Evolutionary conservation across 2,113 vertebrate species (phyloP).

Genomic region (Malaclemys terrapin): DNA sequence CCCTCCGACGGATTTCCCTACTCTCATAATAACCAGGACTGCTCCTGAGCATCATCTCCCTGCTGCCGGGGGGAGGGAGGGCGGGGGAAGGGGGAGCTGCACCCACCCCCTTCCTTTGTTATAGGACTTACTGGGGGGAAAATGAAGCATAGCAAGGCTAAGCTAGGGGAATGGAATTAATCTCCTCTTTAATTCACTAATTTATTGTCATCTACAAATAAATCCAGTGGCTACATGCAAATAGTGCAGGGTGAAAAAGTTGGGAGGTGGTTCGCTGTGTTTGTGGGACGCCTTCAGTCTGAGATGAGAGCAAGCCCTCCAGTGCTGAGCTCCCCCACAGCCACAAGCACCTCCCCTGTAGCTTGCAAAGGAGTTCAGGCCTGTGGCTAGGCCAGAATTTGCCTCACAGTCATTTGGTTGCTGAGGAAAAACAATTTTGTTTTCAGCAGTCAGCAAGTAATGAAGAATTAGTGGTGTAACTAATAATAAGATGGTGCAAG

Average conservation of each 20-base stretch:
- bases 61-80: background rate
- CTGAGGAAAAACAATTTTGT: slow-evolving; percentile 42
- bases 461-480: background rate
- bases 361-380: background rate
- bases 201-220: slow-evolving; percentile 13
- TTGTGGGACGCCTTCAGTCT: slow-evolving; percentile 10
- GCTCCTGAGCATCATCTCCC: background rate
- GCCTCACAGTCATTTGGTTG: slow-evolving; percentile 32
- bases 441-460: slow-evolving; percentile 41
- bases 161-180: slow-evolving; percentile 18
- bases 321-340: background rate
- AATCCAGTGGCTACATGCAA: slow-evolving; percentile 48
- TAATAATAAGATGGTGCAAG: background rate
- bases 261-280: accelerated
- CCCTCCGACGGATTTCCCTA: slow-evolving; percentile 69
- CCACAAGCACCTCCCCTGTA: background rate
- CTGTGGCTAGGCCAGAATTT: slow-evolving; percentile 40
- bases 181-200: slow-evolving; percentile 13
- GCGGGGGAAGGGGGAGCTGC: background rate
- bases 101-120: background rate
- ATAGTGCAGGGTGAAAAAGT: background rate
- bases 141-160: slow-evolving; percentile 42
- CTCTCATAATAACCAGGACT: slow-evolving; percentile 35
- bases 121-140: background rate
- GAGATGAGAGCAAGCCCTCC: background rate